Base-by-base conservation (phyloP, 2,797 vertebrate genomes). In the Sparidentex hasta region DNA sequence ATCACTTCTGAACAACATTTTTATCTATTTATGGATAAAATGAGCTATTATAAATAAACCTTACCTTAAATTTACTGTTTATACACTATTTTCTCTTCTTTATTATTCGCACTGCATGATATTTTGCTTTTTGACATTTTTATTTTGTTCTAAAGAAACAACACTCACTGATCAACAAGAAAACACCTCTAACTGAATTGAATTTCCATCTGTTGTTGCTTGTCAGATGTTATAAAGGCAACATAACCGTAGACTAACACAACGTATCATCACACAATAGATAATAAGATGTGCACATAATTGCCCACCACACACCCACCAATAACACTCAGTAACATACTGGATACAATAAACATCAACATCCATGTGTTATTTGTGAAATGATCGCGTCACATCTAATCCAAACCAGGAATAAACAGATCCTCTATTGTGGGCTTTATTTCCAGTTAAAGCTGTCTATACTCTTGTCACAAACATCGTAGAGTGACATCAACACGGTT, bases 361-460 rank as follows among this genome's bases (percentile, higher is more conserved):
- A 25, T 11, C 57, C 44, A 46, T 2, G 9, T 38, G 38, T 38
- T 9, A 38, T 38, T 38, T 38, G 38, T 38, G 38, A 38, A 38
- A 62, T 46, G 0, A 7, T 41, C 27, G 17, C 1, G 1, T 25
- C 23, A 21, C 18, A 66, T 71, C 21, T 33, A 68, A 77, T 70
- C 11, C 18, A 23, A 20, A 62, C 44, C 16, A 16, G 17, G 14
- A 46, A 46, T 46, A 46, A 38, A 56, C 1, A 51, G 20, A 11
- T 50, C 38, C 9, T 38, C 25, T 58, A 0, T 16, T 17, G 0
- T 41, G 14, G 56, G 3, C 23, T 57, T 52, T 21, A 21, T 25
- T 43, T 75, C 58, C 6, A 70, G 58, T 46, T 55, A 33, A 38
- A 56, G n/a, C 14, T 54, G 48, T 46, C 8, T 11, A 61, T 27